Conservation (phyloP, 2,797 vertebrate genomes). For the Hybognathus amarus region DNA sequence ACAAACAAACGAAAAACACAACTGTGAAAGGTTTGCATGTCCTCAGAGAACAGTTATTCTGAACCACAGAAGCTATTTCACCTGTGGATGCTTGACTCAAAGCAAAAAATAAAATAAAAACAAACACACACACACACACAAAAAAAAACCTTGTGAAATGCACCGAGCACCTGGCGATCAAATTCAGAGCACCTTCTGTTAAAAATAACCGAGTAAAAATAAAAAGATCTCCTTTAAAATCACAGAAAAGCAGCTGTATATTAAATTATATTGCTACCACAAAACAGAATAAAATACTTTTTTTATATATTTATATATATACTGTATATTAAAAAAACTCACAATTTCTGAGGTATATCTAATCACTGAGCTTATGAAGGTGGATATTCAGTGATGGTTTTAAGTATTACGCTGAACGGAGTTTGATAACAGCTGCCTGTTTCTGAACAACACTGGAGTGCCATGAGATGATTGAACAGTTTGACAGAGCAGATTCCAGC, state of each 20-base stretch:
- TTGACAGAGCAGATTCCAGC: slow-evolving; percentile 1
- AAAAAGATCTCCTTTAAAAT: slow-evolving; percentile 10
- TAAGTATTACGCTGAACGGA: not conserved
- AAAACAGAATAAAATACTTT: slow-evolving; percentile 52
- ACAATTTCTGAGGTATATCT: slow-evolving; percentile 49
- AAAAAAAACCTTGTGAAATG: not conserved
- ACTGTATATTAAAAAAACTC: slow-evolving; percentile 16
- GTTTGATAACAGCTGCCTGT: slow-evolving; percentile 33
- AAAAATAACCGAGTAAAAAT: slow-evolving; percentile 4
- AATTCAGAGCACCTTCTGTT: slow-evolving; percentile 42
- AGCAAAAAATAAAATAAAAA: not conserved
- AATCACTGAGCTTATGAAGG: slow-evolving; percentile 27
- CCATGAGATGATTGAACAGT: not conserved
- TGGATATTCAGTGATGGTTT: slow-evolving; percentile 33
- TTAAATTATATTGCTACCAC: slow-evolving; percentile 55
- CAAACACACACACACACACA: too few relatives aligned
- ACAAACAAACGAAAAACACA: slow-evolving; percentile 35
- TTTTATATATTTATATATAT: slow-evolving; percentile 1
- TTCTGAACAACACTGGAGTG: slow-evolving; percentile 8
- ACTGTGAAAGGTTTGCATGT: slow-evolving; percentile 49
- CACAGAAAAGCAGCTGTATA: slow-evolving; percentile 46
- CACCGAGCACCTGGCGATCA: slow-evolving; percentile 35
- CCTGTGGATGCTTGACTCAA: not conserved
- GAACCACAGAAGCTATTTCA: slow-evolving; percentile 20
- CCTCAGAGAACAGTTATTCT: slow-evolving; percentile 15